A percentile compares a stretch with the other conserved stretches of the same genome.
Conservation (phyloP, 2,113 vertebrate species). For the Leucosticte australis region DNA sequence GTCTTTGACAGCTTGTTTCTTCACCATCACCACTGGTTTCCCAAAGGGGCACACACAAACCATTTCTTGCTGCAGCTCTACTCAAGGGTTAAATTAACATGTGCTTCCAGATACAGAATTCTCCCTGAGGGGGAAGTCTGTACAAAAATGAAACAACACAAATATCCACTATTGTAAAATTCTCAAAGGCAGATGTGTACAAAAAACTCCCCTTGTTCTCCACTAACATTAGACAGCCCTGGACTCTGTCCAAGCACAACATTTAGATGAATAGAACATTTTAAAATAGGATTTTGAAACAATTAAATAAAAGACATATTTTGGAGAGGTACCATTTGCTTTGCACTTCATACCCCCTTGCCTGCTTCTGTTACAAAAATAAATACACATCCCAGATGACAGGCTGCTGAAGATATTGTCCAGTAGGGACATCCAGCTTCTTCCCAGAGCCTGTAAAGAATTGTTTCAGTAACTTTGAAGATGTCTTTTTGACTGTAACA, state of each 20-base stretch:
- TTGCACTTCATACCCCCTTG: neutral
- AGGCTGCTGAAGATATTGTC: neutral
- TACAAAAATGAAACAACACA: constrained; percentile 35
- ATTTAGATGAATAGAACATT: neutral
- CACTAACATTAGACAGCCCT: neutral
- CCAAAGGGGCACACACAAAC: neutral
- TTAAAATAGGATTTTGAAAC: neutral
- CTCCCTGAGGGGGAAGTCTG: constrained; percentile 35
- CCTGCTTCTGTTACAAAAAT: neutral
- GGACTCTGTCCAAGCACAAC: constrained; percentile 30
- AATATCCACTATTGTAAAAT: constrained; percentile 29
- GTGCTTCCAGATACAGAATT: constrained; percentile 31
- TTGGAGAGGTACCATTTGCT: neutral
- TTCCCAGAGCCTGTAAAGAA: neutral
- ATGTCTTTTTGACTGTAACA: neutral
- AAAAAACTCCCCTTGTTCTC: neutral
- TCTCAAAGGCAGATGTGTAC: neutral
- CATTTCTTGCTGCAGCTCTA: neutral
- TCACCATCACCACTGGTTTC: neutral
- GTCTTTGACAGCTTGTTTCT: neutral
- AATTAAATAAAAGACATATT: neutral
- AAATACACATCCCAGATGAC: neutral
- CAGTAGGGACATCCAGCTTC: neutral
- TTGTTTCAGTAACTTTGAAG: neutral
- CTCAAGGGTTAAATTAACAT: constrained; percentile 36